Evolutionary conservation across 2,113 vertebrate species (phyloP).

Genomic region (Cyprinodon tularosa): DNA sequence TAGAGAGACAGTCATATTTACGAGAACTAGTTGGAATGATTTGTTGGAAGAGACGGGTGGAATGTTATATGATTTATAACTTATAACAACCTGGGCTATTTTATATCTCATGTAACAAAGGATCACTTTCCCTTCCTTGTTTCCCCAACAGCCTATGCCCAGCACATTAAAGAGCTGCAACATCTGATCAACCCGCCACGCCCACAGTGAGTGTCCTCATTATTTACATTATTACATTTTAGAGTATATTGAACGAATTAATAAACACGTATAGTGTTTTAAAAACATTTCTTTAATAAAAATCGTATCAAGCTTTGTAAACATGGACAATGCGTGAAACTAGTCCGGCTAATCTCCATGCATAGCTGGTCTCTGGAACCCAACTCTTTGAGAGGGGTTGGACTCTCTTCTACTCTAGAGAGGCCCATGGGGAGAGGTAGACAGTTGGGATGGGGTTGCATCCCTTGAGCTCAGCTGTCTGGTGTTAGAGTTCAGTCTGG

Average conservation of each 20-base stretch:
- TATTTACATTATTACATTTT: background rate
- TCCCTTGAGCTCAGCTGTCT: too few relatives aligned
- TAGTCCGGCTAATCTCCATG: too few relatives aligned
- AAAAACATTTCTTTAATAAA: background rate
- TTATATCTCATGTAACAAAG: background rate
- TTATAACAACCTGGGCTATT: background rate
- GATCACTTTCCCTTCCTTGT: background rate
- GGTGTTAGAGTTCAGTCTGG: too few relatives aligned
- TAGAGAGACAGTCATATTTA: background rate
- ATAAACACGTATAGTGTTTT: background rate
- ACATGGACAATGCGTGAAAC: background rate
- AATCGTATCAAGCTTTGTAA: background rate
- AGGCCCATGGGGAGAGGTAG: too few relatives aligned
- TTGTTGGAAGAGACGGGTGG: background rate
- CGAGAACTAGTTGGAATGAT: background rate
- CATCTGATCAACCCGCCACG: slow-evolving; percentile 47
- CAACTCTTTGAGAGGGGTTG: too few relatives aligned
- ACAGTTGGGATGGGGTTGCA: too few relatives aligned
- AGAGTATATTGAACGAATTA: background rate
- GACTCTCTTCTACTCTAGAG: too few relatives aligned
- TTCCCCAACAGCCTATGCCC: slow-evolving; percentile 48
- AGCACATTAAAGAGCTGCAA: slow-evolving; percentile 68
- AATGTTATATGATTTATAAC: background rate
- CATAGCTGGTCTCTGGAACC: too few relatives aligned
- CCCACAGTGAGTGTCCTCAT: slow-evolving; percentile 56